These are phyloP conservation scores for Ditylenchus dipsaci DNA, from an alignment of 1,140 invertebrate species.

Conservation along the genomic window DNA sequence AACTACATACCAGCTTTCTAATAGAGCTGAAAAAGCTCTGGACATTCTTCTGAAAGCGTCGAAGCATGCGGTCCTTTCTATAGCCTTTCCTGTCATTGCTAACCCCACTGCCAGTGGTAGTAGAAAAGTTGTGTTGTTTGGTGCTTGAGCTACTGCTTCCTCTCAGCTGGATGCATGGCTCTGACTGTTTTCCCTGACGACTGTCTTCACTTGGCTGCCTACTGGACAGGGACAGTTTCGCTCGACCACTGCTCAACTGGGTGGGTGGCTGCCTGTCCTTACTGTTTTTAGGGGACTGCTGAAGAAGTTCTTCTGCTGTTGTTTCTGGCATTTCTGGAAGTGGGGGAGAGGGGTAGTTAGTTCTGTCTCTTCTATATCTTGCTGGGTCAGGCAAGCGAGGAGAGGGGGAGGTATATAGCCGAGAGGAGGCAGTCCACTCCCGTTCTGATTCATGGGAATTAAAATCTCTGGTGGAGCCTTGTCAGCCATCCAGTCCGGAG, in stretches of 20 bases:
- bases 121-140: not conserved
- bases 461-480: too few species aligned
- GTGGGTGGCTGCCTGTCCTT: not conserved
- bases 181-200: conserved; percentile 22
- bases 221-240: not conserved
- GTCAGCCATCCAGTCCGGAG: too few species aligned
- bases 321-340: not conserved
- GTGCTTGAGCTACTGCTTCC: conserved; percentile 14
- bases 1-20: conserved; percentile 35
- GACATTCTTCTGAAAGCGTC: conserved; percentile 42
- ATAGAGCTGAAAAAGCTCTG: conserved; percentile 40
- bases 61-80: conserved; percentile 31
- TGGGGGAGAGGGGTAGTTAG: too few species aligned
- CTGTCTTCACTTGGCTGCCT: conserved; percentile 39
- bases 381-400: too few species aligned
- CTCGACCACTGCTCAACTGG: not conserved
- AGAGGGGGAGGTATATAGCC: too few species aligned
- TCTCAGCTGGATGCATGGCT: conserved; percentile 30
- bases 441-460: too few species aligned
- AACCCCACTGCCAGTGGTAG: not conserved
- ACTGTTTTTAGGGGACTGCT: not conserved
- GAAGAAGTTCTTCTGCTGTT: not conserved
- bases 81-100: not conserved
- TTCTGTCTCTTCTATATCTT: too few species aligned
- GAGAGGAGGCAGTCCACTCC: too few species aligned